These are phyloP conservation scores for Acanthopleura granulata DNA, from an alignment of 2,888 invertebrate genomes.

Conservation along the genomic window DNA sequence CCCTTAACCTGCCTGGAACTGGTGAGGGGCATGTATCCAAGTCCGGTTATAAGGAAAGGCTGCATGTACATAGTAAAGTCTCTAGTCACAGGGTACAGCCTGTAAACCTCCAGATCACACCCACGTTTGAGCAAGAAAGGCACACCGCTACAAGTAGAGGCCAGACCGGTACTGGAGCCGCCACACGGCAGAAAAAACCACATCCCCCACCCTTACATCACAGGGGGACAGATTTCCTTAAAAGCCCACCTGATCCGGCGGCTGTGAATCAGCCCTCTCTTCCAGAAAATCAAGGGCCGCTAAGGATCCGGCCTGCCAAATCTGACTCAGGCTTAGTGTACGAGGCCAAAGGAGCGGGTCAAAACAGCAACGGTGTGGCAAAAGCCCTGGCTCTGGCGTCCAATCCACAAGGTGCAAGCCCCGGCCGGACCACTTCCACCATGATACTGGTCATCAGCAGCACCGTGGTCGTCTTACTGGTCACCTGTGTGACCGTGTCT, in stretches of 20 bases:
- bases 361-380: background rate
- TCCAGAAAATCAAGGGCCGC: background rate
- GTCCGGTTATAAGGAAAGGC: background rate
- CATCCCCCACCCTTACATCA: background rate
- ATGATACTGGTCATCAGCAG: slow-evolving; percentile 37
- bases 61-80: background rate
- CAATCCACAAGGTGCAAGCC: background rate
- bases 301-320: background rate
- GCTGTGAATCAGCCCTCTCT: background rate
- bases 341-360: background rate
- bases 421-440: background rate
- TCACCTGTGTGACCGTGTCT: slow-evolving; percentile 52
- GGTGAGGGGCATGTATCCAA: background rate
- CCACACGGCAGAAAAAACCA: background rate
- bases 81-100: background rate
- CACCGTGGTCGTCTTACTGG: slow-evolving; percentile 47
- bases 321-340: background rate
- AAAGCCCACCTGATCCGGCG: background rate
- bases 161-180: background rate
- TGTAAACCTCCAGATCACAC: background rate
- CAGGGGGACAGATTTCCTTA: background rate
- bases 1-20: too few species aligned
- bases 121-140: background rate
- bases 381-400: background rate
- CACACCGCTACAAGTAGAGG: background rate